phyloP scores from a whole-genome alignment of 37 sponge, comb jelly and placozoan species.

The Ianthella basta region DNA sequence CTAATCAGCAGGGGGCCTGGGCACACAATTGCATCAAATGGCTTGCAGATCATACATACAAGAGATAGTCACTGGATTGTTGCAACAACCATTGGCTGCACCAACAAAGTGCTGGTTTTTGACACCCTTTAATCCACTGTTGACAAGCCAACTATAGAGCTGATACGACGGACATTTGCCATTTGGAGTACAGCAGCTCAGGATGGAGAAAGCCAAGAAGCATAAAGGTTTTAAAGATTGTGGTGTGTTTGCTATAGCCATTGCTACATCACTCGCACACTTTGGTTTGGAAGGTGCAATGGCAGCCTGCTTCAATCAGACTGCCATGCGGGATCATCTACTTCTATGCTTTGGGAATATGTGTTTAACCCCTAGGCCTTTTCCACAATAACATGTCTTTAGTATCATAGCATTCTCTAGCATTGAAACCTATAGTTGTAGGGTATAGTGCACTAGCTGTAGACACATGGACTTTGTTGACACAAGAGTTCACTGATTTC shows the following conservation, averaged over 20 bases:
- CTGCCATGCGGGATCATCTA: too few relatives aligned
- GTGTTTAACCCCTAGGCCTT: neutral
- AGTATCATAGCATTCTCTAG: too few relatives aligned
- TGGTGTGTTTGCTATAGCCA: slow-evolving; percentile 45
- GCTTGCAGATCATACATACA: slow-evolving; percentile 47
- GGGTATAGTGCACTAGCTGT: too few relatives aligned
- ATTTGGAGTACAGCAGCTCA: slow-evolving; percentile 29
- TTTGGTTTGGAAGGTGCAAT: slow-evolving; percentile 22
- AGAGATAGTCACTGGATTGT: slow-evolving; percentile 58
- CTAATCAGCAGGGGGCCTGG: neutral
- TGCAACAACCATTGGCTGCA: slow-evolving; percentile 32
- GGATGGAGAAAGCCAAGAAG: slow-evolving; percentile 32
- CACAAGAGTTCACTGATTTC: too few relatives aligned
- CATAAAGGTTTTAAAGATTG: slow-evolving; percentile 49
- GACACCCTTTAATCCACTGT: slow-evolving; percentile 41
- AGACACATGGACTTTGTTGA: too few relatives aligned
- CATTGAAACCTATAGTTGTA: too few relatives aligned
- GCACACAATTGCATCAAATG: neutral
- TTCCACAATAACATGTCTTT: too few relatives aligned
- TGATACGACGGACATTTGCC: neutral
- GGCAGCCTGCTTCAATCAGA: slow-evolving; percentile 27
- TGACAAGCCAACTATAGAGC: slow-evolving; percentile 12
- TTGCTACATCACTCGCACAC: slow-evolving; percentile 25
- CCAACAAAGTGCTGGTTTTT: slow-evolving; percentile 28
- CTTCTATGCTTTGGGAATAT: slow-evolving; percentile 35